A percentile compares a stretch with the other conserved stretches of the same genome.
Conservation (phyloP, 2,797 vertebrate genomes). For the Propithecus deckenii region DNA sequence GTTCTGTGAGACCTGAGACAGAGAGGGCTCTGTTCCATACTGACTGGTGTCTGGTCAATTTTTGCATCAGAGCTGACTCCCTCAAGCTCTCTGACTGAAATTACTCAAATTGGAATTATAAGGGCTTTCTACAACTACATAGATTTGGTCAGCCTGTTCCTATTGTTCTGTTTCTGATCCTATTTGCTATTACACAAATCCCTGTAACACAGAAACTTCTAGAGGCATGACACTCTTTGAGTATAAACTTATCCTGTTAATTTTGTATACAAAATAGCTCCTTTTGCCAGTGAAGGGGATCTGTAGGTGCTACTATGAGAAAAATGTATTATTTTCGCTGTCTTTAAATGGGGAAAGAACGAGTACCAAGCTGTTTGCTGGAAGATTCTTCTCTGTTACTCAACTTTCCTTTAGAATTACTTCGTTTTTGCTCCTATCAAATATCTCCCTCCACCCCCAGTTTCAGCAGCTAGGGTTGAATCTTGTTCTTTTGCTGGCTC, state of each 20-base stretch:
- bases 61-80: background rate
- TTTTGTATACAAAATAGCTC: slow-evolving; percentile 43
- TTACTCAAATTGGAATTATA: background rate
- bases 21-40: background rate
- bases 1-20: background rate
- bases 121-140: background rate
- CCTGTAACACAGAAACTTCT: background rate
- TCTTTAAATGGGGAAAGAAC: slow-evolving; percentile 31
- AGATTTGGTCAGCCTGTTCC: background rate
- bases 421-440: background rate
- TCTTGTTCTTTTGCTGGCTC: background rate
- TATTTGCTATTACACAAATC: slow-evolving; percentile 9
- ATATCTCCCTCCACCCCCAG: background rate
- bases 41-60: background rate
- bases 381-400: slow-evolving; percentile 32
- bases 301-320: background rate
- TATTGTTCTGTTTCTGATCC: background rate
- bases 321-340: background rate
- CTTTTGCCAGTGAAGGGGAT: background rate
- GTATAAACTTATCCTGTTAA: background rate
- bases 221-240: background rate
- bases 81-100: background rate
- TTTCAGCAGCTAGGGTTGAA: background rate
- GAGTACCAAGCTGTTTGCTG: slow-evolving; percentile 11
- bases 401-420: background rate